Conservation (phyloP, 2,113 vertebrate genomes). For the pig (Sus scrofa) region T2T-Sscrofa CM000817.6:28174501-28175000, state of each 20-base stretch:
- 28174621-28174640: slow-evolving; percentile 62
- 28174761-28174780: slow-evolving; percentile 71
- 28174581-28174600: too few species aligned
- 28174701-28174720: slow-evolving; percentile 61
- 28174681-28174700: slow-evolving; percentile 77
- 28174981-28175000: background rate
- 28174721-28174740: slow-evolving; percentile 47
- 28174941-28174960: background rate
- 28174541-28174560: too few species aligned
- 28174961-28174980: background rate
- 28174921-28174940: background rate
- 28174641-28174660: slow-evolving; percentile 66
- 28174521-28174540: too few species aligned
- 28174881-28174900: slow-evolving; percentile 17
- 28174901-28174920: background rate
- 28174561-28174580: too few species aligned
- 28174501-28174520: too few species aligned
- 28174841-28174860: slow-evolving; percentile 55
- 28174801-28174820: slow-evolving; percentile 58
- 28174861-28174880: slow-evolving; percentile 46
- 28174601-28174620: background rate
- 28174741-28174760: slow-evolving; percentile 61
- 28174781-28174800: background rate
- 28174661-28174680: slow-evolving; percentile 64
- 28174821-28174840: slow-evolving; percentile 72